Evolutionary conservation across 2,113 vertebrate species (phyloP).

Genomic region (Silurus meridionalis): DNA sequence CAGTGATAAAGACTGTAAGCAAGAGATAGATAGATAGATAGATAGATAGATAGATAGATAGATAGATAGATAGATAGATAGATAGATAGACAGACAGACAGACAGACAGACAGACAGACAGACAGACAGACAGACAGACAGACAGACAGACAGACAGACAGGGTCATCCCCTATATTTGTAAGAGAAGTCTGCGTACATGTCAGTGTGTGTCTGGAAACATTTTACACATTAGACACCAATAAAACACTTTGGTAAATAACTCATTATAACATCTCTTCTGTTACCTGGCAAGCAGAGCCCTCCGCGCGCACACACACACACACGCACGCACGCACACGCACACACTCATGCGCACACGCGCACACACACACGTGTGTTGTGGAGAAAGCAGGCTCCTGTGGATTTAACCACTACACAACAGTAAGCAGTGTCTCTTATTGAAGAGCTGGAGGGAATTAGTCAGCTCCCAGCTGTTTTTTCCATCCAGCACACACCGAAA

Average conservation of each 20-base stretch:
- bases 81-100: not conserved
- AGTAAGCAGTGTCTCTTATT: slow-evolving; percentile 26
- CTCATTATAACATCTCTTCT: slow-evolving; percentile 7
- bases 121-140: no score
- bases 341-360: not conserved
- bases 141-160: not conserved
- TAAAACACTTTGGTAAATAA: slow-evolving; percentile 27
- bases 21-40: no score
- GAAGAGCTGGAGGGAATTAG: slow-evolving; percentile 46
- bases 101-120: not conserved
- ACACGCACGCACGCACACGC: not conserved
- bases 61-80: no score
- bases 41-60: no score
- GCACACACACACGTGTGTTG: not conserved
- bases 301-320: not conserved
- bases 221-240: slow-evolving; percentile 18
- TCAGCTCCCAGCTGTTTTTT: slow-evolving; percentile 33
- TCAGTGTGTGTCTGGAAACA: slow-evolving; percentile 9
- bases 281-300: not conserved
- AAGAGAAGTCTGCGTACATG: not conserved
- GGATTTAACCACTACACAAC: slow-evolving; percentile 46
- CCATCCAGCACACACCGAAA: slow-evolving; percentile 8
- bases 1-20: not conserved
- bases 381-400: slow-evolving; percentile 47
- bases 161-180: not conserved